Percentiles rank a stretch among this genome's conserved stretches.
phyloP scores from a whole-genome alignment of 1,140 invertebrate species.

The Drosophila sp. region DNA sequence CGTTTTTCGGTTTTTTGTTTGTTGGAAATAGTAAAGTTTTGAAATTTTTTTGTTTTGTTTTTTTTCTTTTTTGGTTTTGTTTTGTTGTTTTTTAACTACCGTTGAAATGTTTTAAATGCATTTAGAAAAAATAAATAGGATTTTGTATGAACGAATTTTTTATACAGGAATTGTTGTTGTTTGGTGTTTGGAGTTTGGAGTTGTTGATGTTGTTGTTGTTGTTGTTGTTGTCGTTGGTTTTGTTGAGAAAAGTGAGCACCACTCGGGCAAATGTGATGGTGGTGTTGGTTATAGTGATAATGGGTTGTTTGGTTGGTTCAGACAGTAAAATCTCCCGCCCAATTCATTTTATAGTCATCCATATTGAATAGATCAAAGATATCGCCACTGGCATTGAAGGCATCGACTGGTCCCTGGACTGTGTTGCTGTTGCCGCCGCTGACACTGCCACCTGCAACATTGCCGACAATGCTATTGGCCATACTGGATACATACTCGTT shows the following conservation, averaged over 20 bases:
- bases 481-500: constrained; percentile 26
- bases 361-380: constrained; percentile 82
- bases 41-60: constrained; percentile 53
- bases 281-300: constrained; percentile 6
- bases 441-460: constrained; percentile 19
- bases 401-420: constrained; percentile 56
- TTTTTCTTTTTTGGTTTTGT: constrained; percentile 25
- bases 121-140: constrained; percentile 82
- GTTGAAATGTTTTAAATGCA: constrained; percentile 80
- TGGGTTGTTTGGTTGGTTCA: constrained; percentile 33
- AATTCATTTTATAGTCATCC: constrained; percentile 82
- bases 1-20: constrained; percentile 29
- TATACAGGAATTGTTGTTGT: constrained; percentile 22
- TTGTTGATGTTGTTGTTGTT: constrained; percentile 63
- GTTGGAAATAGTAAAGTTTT: constrained; percentile 77
- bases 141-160: constrained; percentile 32
- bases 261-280: constrained; percentile 32
- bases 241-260: constrained; percentile 66
- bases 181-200: constrained; percentile 42
- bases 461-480: constrained; percentile 32
- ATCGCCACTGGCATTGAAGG: constrained; percentile 69
- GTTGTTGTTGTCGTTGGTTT: constrained; percentile 40
- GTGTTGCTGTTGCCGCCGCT: constrained; percentile 22
- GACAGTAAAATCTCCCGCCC: constrained; percentile 82
- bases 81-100: constrained; percentile 54